Base-by-base conservation (phyloP, 1,140 invertebrate genomes). In the Coelopa frigida region DNA sequence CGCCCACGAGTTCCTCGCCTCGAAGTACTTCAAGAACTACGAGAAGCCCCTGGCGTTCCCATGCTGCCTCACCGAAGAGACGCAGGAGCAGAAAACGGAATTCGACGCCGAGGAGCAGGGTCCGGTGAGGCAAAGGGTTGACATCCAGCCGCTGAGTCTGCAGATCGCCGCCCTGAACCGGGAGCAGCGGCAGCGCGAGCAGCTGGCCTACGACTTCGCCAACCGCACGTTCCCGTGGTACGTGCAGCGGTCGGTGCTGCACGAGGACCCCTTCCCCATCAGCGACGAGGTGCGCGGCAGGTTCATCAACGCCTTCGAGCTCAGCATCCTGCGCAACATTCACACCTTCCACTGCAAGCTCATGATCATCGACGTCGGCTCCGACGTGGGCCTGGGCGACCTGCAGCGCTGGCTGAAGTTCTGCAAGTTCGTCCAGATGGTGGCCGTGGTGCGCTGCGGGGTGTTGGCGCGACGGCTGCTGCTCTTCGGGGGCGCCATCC, bases 391-490 rank as follows among this genome's bases (percentile, higher is more conserved):
- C 17, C 38, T 53, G 12, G 41, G 55, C 4, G 54, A 62, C 14
- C 45, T 64, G 8, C 29, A 50, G 3, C 51, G 59, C 18, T 66
- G 62, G 61, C 40, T 59, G 14, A 65, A 66, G 35, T 66, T 60
- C 6, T 48, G 52, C 0, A 53, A 54, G 0, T 65, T 53, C 24
- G 48, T 53, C 1, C 54, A 57, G 17, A 49, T 66, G 26, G 27
- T 66, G 24, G 53, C 39, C 0, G 3, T 57, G 7, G 52, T 59
- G 1, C 61, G 58, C 1, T 55, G 56, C 40, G 38, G 44, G 0
- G 41, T 58, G 39, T 36, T 64, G 12, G 37, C 61, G 26, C 33
- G 52, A 2, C 10, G 11, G 8, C 23, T 33, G n/a, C 24, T 15
- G 23, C 32, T 27, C 15, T 36, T 32, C 4, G 24, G 26, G 12